Evolutionary conservation across 2,888 invertebrate species (phyloP).

Genomic region (Chymomyza caudatula): DNA sequence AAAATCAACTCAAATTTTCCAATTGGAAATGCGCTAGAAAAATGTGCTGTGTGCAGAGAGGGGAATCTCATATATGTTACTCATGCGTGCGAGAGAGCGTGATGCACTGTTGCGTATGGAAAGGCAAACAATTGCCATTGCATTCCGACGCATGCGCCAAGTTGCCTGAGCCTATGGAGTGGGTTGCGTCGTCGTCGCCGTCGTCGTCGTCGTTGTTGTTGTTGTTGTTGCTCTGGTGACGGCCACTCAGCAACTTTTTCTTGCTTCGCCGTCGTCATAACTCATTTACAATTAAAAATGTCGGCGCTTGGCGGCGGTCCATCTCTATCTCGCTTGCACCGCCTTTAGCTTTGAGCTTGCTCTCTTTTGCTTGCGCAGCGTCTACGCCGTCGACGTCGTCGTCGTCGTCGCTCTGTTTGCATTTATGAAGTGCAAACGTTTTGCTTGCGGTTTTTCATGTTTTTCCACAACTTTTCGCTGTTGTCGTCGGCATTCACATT

Average conservation of each 20-base stretch:
- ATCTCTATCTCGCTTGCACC: conserved; percentile 14
- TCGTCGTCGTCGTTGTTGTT: conserved; percentile 11
- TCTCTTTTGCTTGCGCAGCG: conserved; percentile 12
- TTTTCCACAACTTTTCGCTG: conserved; percentile 63
- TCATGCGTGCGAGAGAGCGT: conserved; percentile 42
- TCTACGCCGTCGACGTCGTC: conserved; percentile 3
- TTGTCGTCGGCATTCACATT: conserved; percentile 51
- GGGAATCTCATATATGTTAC: neutral
- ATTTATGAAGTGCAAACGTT: conserved; percentile 77
- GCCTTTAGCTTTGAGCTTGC: conserved; percentile 7
- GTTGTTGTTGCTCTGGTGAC: conserved; percentile 35
- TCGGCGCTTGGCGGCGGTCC: conserved; percentile 68
- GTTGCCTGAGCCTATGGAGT: conserved; percentile 9
- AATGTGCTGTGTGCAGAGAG: conserved; percentile 22
- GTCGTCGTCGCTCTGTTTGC: conserved; percentile 26
- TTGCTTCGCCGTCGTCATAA: conserved; percentile 60
- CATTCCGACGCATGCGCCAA: conserved; percentile 59
- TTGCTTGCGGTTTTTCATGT: conserved; percentile 74
- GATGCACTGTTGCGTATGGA: conserved; percentile 33
- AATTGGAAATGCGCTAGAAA: conserved; percentile 44
- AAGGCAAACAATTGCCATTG: conserved; percentile 33
- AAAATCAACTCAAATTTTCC: conserved; percentile 47
- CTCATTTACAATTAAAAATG: conserved; percentile 77
- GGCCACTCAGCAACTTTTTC: conserved; percentile 57
- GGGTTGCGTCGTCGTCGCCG: conserved; percentile 25